A percentile compares a stretch with the other conserved stretches of the same genome.
phyloP scores from a whole-genome alignment of 2,113 vertebrate species.

The Rhynchopsitta pachyrhyncha region DNA sequence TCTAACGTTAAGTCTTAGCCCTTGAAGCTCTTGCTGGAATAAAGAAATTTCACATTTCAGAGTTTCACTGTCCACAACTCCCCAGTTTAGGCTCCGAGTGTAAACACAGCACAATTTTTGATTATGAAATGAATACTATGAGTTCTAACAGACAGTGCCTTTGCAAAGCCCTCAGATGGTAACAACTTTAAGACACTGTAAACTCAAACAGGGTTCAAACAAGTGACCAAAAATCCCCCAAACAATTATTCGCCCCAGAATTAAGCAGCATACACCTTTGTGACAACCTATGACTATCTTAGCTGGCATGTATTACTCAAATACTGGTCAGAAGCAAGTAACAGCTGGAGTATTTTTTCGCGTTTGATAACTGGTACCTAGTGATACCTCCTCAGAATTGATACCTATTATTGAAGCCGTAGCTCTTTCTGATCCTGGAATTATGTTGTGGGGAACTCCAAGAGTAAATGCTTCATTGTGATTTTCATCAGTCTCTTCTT shows the following conservation, averaged over 20 bases:
- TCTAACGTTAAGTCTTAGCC: background rate
- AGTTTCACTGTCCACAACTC: background rate
- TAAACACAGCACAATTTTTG: background rate
- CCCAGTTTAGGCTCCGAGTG: background rate
- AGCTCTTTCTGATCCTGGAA: constrained; percentile 90
- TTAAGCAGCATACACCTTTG: background rate
- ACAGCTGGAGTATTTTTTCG: background rate
- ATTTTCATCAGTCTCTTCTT: constrained; percentile 91
- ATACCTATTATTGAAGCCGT: constrained; percentile 90
- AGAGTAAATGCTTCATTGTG: constrained; percentile 94
- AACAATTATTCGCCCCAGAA: background rate
- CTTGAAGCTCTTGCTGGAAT: background rate
- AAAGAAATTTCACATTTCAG: background rate
- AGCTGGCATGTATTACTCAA: background rate
- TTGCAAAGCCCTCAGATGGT: background rate
- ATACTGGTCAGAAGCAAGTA: background rate
- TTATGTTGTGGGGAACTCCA: constrained; percentile 88
- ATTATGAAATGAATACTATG: background rate
- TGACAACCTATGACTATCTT: background rate
- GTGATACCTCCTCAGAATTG: constrained; percentile 11
- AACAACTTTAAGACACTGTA: background rate
- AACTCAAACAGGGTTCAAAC: background rate
- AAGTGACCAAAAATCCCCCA: background rate
- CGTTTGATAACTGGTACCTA: constrained; percentile 41
- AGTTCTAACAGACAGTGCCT: background rate